phyloP scores from a whole-genome alignment of 2,797 vertebrate species.

The Mormyrus hasselquistii region DNA sequence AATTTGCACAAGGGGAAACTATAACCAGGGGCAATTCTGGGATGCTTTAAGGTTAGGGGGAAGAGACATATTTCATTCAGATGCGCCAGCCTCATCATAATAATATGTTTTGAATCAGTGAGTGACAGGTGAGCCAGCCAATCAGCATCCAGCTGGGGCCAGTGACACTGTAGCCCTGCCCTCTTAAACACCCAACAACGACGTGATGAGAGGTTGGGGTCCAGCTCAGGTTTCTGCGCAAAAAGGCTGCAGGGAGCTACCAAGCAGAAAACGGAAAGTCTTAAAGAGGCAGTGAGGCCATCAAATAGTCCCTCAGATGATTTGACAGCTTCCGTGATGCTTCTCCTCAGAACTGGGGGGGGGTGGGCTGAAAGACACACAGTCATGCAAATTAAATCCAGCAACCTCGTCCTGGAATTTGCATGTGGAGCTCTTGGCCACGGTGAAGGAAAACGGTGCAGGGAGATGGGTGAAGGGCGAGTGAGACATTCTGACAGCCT shows the following conservation, averaged over 20 bases:
- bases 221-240: background rate
- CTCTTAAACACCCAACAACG: background rate
- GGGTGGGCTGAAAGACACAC: conserved; percentile 7
- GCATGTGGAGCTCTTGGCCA: conserved; percentile 28
- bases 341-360: background rate
- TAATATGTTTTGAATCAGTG: background rate
- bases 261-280: background rate
- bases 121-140: background rate
- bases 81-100: background rate
- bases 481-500: conserved; percentile 23
- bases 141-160: background rate
- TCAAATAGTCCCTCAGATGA: conserved; percentile 2
- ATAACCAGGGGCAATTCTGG: background rate
- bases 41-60: background rate
- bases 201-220: background rate
- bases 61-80: background rate
- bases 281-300: background rate
- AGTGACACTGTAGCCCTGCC: background rate
- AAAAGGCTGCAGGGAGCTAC: background rate
- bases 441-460: conserved; percentile 19
- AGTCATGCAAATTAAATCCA: conserved; percentile 24
- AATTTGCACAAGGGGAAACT: background rate
- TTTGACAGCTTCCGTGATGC: conserved; percentile 2
- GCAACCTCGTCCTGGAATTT: conserved; percentile 21
- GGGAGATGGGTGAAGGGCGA: background rate